Evolutionary conservation across 2,888 invertebrate genomes (phyloP), one percentile per base, ranked within the genome.

Genomic region (Cataglyphis rosenhaueri): DNA sequence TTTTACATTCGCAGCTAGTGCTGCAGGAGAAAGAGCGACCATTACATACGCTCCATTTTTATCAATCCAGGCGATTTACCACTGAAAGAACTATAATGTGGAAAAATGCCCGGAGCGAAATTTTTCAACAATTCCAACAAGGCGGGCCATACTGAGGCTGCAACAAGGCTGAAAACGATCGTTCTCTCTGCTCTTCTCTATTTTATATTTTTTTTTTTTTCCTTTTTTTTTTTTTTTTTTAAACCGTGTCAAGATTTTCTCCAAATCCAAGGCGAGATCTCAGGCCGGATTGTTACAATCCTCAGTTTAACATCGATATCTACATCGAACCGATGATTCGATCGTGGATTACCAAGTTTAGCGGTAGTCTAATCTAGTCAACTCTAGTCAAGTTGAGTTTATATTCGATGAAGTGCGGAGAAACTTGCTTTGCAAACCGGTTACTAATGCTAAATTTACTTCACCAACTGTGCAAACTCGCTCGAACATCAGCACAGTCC

Each of bases 21-120:
- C 38, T 25, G 44, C 64, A 48, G n/a, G 78, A 48, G 32, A 21
- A 8, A 76, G 32, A 59, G 62, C 35, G 25, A 38, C 65, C 15
- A 82, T 57, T 62, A 62, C 41, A 57, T 57, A 64, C 78, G 59
- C 71, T 64, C 83, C 89, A 89, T 89, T 89, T 89, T 89, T 89
- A 89, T 89, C 89, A 89, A 89, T 89, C 78, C 86, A 84, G 57
- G 44, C 88, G 85, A 89, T 89, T 89, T 89, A 88, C 88, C 57
- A 70, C 78, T 70, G 84, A 89, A 88, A 86, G 84, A 87, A 86
- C 82, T 62, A 84, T 89, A 89, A 89, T 86, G 84, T 84, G 71
- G 88, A 89, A 83, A 89, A 89, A 89, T 89, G 83, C 64, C 44
- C 35, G 21, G 66, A 41, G 75, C 74, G 57, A 84, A 82, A 74